Base-by-base conservation (phyloP, 2,797 vertebrate species). In the Aythya fuligula region DNA sequence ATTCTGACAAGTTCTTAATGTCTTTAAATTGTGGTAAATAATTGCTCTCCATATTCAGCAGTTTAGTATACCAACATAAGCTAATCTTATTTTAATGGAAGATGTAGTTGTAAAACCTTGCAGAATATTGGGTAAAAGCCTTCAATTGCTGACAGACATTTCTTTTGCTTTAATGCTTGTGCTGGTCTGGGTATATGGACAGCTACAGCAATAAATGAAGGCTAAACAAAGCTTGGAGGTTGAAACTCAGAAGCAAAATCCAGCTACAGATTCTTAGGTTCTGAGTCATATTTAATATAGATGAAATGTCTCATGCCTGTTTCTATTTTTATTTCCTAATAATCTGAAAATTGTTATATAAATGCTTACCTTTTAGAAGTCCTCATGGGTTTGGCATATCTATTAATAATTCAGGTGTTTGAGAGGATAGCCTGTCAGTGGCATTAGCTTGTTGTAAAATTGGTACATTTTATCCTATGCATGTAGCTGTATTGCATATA, bases 1-100 rank as follows among this genome's bases (percentile, higher is more conserved):
- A 95, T 96, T 97, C 95, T 95, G 91, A 96, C 71, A 94, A 86
- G 66, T 95, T 92, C 91, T 97, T 97, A 96, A 95, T 97, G 94
- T 82, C 92, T 96, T 87, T 92, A 96, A 95, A 95, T 91, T 84
- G 74, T 93, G 87, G 92, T 95, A 95, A 97, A 95, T 94, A 97
- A 96, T 95, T 94, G 75, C 61, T 87, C 80, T 92, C 81, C 78
- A 85, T 93, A 96, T 70, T 89, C 95, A 94, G 80, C 81, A 93
- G 61, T n/a, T 49, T 82, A 75, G 45, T 81, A 25, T 45, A 88
- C 53, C 57, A 64, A 34, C 90, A 88, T 9, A 77, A 93, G 78
- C 86, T 80, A 64, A 82, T 96, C 70, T 90, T 84, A 72, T 60
- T 91, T 54, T 92, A 95, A 89, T 87, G 56, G 41, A 64, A 95